phyloP scores from a whole-genome alignment of 2,113 vertebrate genomes.

The Antigone vipio region DNA sequence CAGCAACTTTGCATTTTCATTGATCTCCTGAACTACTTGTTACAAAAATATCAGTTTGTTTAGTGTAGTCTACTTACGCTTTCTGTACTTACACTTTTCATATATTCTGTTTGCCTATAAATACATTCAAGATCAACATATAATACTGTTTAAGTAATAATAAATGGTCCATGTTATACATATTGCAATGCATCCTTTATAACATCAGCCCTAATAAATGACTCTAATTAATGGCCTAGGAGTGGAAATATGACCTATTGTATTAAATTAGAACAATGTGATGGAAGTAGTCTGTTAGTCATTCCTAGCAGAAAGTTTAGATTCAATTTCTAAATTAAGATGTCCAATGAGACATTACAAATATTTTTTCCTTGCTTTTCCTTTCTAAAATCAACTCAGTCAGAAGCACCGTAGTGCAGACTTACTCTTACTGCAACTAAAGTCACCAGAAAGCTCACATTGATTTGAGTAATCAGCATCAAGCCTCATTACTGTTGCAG shows the following conservation, averaged over 20 bases:
- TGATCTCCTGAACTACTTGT: background rate
- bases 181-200: background rate
- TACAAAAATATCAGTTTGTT: background rate
- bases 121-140: background rate
- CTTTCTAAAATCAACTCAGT: background rate
- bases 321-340: background rate
- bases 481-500: background rate
- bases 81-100: background rate
- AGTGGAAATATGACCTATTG: background rate
- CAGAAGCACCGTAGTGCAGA: background rate
- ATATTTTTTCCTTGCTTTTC: background rate
- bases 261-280: background rate
- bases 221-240: background rate
- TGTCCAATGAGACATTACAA: background rate
- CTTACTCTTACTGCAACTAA: background rate
- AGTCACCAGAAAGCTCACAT: background rate
- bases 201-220: background rate
- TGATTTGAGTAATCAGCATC: background rate
- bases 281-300: no score
- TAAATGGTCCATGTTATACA: background rate
- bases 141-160: background rate
- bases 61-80: background rate
- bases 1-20: background rate
- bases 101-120: background rate
- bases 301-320: background rate